phyloP scores from a whole-genome alignment of 2,113 vertebrate genomes.

The Eublepharis macularius region DNA sequence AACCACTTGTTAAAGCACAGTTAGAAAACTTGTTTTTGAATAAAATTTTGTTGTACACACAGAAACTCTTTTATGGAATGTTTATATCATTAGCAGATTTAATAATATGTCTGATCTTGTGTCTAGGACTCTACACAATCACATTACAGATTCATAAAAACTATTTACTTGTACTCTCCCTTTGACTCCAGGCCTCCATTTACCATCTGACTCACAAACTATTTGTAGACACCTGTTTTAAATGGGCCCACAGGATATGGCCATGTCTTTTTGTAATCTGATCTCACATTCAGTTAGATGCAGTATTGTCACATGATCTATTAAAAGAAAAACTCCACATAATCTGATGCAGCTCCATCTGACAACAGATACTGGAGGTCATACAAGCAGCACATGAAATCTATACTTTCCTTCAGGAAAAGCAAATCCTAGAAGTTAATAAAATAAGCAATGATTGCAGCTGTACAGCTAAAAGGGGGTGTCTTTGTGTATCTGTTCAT shows the following conservation, averaged over 20 bases:
- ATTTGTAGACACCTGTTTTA: conserved; percentile 62
- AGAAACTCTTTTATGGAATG: not conserved
- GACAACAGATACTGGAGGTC: conserved; percentile 48
- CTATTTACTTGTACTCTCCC: conserved; percentile 1
- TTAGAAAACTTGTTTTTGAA: not conserved
- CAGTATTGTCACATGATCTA: conserved; percentile 32
- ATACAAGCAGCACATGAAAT: conserved; percentile 9
- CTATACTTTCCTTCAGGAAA: conserved; percentile 33
- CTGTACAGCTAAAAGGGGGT: not conserved
- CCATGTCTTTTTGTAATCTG: conserved; percentile 45
- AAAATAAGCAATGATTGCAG: not conserved
- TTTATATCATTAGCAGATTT: not conserved
- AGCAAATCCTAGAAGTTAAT: not conserved
- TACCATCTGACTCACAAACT: conserved; percentile 53
- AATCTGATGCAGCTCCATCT: conserved; percentile 37
- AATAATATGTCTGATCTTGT: not conserved
- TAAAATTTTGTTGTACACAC: not conserved
- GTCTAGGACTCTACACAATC: not conserved
- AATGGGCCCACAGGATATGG: conserved; percentile 57
- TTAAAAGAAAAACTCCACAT: conserved; percentile 30
- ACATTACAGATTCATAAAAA: conserved; percentile 7
- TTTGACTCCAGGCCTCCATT: not conserved
- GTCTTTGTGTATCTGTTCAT: too few species aligned
- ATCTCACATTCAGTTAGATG: conserved; percentile 36
- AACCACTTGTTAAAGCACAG: not conserved